phyloP scores from a whole-genome alignment of 1,140 invertebrate genomes.

The Solenopsis invicta region DNA sequence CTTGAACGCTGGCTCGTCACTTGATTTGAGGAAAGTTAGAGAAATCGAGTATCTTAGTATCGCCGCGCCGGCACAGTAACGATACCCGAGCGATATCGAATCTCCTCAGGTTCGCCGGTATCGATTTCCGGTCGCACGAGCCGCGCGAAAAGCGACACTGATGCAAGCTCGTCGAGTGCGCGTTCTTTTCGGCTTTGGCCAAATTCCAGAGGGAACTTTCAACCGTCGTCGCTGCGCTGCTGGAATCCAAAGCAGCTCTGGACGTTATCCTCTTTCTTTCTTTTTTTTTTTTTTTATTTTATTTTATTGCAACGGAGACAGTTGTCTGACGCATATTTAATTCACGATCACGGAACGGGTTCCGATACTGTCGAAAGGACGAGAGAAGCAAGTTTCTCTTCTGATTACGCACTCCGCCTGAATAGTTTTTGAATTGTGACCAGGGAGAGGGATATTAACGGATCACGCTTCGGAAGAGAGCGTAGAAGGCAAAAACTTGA shows the following conservation, averaged over 20 bases:
- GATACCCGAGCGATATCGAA: conserved; percentile 7
- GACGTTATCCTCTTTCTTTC: conserved; percentile 7
- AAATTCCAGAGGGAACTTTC: conserved; percentile 79
- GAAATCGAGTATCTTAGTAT: conserved; percentile 40
- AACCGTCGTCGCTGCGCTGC: conserved; percentile 44
- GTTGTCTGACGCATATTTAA: conserved; percentile 49
- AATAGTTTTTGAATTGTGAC: conserved; percentile 20
- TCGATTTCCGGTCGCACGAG: conserved; percentile 54
- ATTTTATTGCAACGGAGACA: conserved; percentile 57
- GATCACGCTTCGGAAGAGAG: neutral
- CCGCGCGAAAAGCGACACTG: conserved; percentile 7
- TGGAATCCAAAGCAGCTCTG: conserved; percentile 73
- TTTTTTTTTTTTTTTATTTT: too few species aligned
- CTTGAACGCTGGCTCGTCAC: conserved; percentile 31
- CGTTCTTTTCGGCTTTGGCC: conserved; percentile 77
- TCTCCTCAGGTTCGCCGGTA: neutral
- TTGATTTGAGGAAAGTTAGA: conserved; percentile 54
- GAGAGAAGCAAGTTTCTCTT: conserved; percentile 44
- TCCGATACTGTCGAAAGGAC: conserved; percentile 32
- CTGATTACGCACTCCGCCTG: neutral
- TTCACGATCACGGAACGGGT: neutral
- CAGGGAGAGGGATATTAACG: neutral
- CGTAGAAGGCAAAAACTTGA: neutral
- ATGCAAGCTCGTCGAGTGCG: conserved; percentile 46
- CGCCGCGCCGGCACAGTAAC: neutral